Conservation (phyloP, 2,113 vertebrate genomes). For the Chlorodrepanis virens region DNA sequence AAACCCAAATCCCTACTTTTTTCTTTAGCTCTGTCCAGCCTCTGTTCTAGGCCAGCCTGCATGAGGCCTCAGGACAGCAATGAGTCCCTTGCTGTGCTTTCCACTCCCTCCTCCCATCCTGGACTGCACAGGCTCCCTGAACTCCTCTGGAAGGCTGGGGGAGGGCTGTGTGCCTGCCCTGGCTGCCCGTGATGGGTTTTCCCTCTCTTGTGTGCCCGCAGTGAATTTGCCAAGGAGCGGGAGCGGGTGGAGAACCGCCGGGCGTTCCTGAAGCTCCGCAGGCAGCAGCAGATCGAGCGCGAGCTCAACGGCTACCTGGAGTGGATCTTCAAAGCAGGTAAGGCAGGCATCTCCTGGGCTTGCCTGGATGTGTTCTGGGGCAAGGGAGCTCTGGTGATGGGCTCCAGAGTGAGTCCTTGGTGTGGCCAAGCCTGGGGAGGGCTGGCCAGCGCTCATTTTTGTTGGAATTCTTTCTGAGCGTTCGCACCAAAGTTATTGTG, state of each 20-base stretch:
- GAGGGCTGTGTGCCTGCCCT: background rate
- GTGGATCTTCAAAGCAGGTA: slow-evolving; percentile 98
- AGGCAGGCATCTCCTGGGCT: background rate
- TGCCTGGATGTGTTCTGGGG: background rate
- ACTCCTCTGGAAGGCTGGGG: background rate
- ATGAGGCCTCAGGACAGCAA: background rate
- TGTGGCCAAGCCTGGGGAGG: background rate
- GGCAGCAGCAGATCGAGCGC: slow-evolving; percentile 94
- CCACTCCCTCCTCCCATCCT: background rate
- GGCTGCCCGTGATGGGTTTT: background rate
- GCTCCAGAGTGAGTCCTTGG: background rate
- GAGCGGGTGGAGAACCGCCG: slow-evolving; percentile 94
- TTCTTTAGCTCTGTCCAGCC: background rate
- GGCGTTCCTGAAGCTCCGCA: slow-evolving; percentile 93
- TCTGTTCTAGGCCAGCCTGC: background rate
- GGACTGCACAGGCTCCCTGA: background rate
- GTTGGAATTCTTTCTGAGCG: background rate
- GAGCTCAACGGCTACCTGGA: slow-evolving; percentile 94
- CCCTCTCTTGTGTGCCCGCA: slow-evolving; percentile 3
- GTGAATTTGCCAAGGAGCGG: slow-evolving; percentile 95
- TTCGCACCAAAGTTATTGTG: fast-evolving
- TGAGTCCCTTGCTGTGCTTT: fast-evolving
- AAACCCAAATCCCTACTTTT: background rate
- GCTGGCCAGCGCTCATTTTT: fast-evolving
- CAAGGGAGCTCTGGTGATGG: background rate